These are phyloP conservation scores for Myotis yumanensis DNA, from an alignment of 2,113 vertebrate genomes.

Conservation along the genomic window DNA sequence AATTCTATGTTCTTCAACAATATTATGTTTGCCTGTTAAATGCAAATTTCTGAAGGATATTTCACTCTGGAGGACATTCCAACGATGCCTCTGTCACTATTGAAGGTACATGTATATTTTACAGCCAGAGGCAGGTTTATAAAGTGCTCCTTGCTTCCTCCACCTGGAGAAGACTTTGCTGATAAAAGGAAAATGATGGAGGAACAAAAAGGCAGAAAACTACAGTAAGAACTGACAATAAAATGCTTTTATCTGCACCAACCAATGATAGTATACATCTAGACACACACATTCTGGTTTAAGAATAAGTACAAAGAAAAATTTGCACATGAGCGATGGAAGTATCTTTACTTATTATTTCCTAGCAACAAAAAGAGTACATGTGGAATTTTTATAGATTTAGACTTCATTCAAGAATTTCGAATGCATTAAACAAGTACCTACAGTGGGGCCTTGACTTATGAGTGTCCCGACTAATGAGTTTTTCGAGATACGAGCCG, in stretches of 20 bases:
- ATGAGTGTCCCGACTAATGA: too few relatives aligned
- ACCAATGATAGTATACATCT: background rate
- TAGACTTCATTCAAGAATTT: background rate
- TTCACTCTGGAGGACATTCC: conserved; percentile 72
- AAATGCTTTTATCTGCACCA: conserved; percentile 24
- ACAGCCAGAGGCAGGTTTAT: conserved; percentile 74
- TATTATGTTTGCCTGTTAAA: conserved; percentile 75
- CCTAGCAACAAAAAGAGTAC: background rate
- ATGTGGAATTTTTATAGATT: background rate
- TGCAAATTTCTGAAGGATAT: conserved; percentile 74
- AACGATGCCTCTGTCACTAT: conserved; percentile 71
- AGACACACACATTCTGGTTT: conserved; percentile 22
- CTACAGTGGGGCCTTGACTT: background rate
- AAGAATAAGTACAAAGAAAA: conserved; percentile 25
- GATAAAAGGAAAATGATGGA: conserved; percentile 69
- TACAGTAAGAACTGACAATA: background rate
- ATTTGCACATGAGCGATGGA: background rate
- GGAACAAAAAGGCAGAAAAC: conserved; percentile 42
- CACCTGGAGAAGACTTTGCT: conserved; percentile 65
- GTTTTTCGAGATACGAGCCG: too few relatives aligned
- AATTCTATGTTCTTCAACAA: conserved; percentile 78
- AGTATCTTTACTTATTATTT: background rate
- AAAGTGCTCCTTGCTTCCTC: conserved; percentile 60
- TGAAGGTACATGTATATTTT: conserved; percentile 76
- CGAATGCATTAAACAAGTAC: background rate